Base-by-base conservation (phyloP, 2,113 vertebrate species). In the Lasiurus borealis region DNA sequence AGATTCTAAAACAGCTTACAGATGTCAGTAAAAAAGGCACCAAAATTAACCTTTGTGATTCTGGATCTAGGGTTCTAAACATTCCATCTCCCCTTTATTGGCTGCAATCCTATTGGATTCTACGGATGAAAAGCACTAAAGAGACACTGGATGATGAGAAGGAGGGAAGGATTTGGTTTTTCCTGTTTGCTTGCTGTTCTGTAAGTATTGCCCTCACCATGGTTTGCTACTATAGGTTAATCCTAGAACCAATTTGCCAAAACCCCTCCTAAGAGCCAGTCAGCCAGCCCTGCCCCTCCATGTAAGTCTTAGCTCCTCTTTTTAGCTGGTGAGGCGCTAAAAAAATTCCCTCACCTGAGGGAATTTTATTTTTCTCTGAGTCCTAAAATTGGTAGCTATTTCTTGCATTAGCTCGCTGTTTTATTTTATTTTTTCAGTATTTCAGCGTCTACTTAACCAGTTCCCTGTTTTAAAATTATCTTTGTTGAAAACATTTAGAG, bases 391-490 rank as follows among this genome's bases (percentile, higher is more conserved):
- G 34, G 1, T 69, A 68, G 34, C 31, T 83, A 40, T 31, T 52
- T 88, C 48, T 71, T 82, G 11, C 77, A 0, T 76, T 82, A 54
- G 2, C 36, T 66, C 21, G 34, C 9, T 36, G n/a, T 48, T 88
- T 75, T 88, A 52, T 82, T 71, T 40, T 40, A n/a, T 91, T 90
- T 91, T 73, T 82, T 62, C 29, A n/a, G 9, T 34, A 69, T 88
- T 85, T 31, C 3, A 78, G 85, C n/a, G 72, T 36, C 46, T 72
- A 2, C 62, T 40, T 75, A 59, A 31, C 3, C 21, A 96, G 36
- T 44, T 75, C 18, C 9, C 4, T 78, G 8, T 77, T 31, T 87
- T 71, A 34, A 69, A 84, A 71, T 75, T 21, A 72, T 85, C 40
- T 85, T 10, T 52, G 8, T 44, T 57, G 50, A 87, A 78, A 84